Percentiles rank a stretch among this genome's conserved stretches.
Conservation (phyloP, 2,113 vertebrate species). For the Hippocampus comes region DNA sequence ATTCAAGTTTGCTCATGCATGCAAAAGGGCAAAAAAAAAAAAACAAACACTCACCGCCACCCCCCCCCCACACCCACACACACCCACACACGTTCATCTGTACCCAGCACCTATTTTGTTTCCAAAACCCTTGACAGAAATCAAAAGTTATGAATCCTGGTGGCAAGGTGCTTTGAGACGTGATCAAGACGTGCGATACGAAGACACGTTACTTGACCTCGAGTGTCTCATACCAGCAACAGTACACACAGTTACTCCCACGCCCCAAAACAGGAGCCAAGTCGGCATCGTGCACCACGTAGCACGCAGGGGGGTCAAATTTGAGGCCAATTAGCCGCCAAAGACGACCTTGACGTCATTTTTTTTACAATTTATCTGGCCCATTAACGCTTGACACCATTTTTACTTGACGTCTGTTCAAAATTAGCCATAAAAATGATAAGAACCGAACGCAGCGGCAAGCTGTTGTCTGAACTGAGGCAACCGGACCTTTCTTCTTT, state of each 20-base stretch:
- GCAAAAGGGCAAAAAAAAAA: conserved; percentile 5
- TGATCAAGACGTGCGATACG: conserved; percentile 5
- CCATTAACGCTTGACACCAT: too few species aligned
- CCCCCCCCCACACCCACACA: conserved; percentile 3
- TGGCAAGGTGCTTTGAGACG: not conserved
- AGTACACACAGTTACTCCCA: conserved; percentile 1
- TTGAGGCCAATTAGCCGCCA: too few species aligned
- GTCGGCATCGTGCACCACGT: not conserved
- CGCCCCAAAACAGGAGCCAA: conserved; percentile 10
- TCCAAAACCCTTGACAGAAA: not conserved
- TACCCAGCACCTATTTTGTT: not conserved
- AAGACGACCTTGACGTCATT: not conserved
- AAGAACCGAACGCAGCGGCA: too few species aligned
- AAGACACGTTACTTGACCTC: conserved; percentile 5
- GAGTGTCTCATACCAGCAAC: not conserved
- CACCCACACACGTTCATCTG: not conserved
- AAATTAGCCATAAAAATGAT: too few species aligned
- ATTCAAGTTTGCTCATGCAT: conserved; percentile 25
- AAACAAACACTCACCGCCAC: too few species aligned
- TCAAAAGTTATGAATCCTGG: not conserved
- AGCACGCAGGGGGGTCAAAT: not conserved
- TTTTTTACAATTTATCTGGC: not conserved
- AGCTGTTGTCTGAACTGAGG: too few species aligned
- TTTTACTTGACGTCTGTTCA: too few species aligned
- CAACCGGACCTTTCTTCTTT: too few species aligned